phyloP scores from a whole-genome alignment of 2,888 invertebrate genomes.

The Chrysomela aeneicollis region DNA sequence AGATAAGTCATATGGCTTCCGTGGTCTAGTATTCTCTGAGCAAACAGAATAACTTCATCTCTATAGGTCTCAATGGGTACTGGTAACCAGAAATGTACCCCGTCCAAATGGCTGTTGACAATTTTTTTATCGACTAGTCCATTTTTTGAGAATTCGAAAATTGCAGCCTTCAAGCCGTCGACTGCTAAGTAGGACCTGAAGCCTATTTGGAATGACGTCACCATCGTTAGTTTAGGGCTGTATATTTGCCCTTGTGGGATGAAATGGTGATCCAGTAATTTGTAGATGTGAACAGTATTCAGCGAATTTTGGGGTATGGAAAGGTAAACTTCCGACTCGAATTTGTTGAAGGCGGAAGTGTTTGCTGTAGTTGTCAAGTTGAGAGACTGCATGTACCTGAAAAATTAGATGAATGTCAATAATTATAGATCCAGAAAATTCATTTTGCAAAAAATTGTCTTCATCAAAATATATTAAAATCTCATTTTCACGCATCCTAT shows the following conservation, averaged over 20 bases:
- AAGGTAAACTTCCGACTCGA: conserved; percentile 48
- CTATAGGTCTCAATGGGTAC: conserved; percentile 59
- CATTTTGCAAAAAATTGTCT: no score
- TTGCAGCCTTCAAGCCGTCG: conserved; percentile 54
- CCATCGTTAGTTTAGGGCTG: conserved; percentile 46
- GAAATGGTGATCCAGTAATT: conserved; percentile 48
- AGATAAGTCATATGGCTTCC: conserved; percentile 48
- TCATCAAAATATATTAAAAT: no score
- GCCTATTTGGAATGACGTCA: conserved; percentile 56
- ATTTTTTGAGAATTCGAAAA: conserved; percentile 52
- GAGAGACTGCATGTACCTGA: conserved; percentile 49
- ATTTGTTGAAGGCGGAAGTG: conserved; percentile 48
- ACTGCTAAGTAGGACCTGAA: conserved; percentile 57
- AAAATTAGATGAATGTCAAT: conserved; percentile 9
- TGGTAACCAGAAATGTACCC: conserved; percentile 54
- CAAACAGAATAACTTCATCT: conserved; percentile 61
- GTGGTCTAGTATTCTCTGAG: conserved; percentile 56
- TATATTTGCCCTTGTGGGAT: conserved; percentile 46
- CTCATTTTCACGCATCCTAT: no score
- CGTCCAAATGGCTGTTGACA: conserved; percentile 49
- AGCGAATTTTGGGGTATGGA: conserved; percentile 52
- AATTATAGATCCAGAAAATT: no score
- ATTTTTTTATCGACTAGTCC: conserved; percentile 47
- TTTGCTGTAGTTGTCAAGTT: conserved; percentile 45
- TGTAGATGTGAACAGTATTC: conserved; percentile 49